These are phyloP conservation scores for Thalassaphorura encarpata DNA, from an alignment of 1,140 invertebrate species.

Conservation along the genomic window DNA sequence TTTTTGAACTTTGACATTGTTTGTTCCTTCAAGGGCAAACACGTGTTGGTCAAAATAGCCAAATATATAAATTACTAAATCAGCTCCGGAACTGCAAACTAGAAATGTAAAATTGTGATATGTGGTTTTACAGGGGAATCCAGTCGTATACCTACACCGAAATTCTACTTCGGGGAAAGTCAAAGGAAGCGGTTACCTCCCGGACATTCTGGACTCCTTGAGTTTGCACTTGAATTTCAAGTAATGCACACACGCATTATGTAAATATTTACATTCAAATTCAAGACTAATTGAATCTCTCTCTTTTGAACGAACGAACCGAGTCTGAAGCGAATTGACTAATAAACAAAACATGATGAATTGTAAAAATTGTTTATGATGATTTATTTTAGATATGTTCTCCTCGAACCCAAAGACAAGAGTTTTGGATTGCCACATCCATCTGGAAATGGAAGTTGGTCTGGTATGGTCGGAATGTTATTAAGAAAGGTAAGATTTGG, in stretches of 20 bases:
- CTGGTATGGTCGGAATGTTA: conserved; percentile 27
- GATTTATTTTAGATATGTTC: conserved; percentile 1
- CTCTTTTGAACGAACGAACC: too few relatives aligned
- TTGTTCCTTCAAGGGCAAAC: too few relatives aligned
- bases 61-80: too few relatives aligned
- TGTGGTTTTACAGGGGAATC: conserved; percentile 7
- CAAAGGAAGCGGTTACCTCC: conserved; percentile 13
- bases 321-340: too few relatives aligned
- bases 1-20: too few relatives aligned
- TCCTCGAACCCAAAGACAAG: conserved; percentile 14
- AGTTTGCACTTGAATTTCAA: conserved; percentile 19
- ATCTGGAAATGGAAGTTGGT: conserved; percentile 25
- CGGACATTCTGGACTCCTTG: conserved; percentile 18
- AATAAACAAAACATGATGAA: too few relatives aligned
- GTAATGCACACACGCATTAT: conserved; percentile 2
- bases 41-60: too few relatives aligned
- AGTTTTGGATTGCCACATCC: conserved; percentile 21
- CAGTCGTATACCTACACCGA: conserved; percentile 13
- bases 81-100: too few relatives aligned
- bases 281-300: too few relatives aligned
- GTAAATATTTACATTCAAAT: neutral
- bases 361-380: too few relatives aligned
- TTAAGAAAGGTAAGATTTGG: too few relatives aligned
- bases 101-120: too few relatives aligned
- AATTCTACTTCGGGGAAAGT: neutral